These are phyloP conservation scores for Microhierax caerulescens DNA, from an alignment of 2,797 vertebrate genomes.

Conservation along the genomic window DNA sequence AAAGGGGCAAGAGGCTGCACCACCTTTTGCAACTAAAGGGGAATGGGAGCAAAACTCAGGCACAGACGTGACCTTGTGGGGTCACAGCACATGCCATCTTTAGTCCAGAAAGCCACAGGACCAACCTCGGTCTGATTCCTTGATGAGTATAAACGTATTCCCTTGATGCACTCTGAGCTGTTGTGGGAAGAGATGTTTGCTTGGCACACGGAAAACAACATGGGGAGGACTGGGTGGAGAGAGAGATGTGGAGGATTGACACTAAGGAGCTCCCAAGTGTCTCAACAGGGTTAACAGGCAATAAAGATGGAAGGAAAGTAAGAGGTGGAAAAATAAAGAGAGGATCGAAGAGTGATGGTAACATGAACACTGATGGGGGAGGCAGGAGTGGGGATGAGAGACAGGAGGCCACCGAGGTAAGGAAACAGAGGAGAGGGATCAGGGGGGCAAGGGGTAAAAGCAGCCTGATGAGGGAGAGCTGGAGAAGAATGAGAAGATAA, in stretches of 20 bases:
- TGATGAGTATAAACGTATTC: not conserved
- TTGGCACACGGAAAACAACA: not conserved
- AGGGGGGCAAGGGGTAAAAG: not conserved
- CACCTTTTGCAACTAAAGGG: accelerated
- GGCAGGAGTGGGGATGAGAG: not conserved
- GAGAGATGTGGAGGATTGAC: not conserved
- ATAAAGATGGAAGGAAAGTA: not conserved
- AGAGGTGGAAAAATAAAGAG: not conserved
- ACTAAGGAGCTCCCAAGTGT: not conserved
- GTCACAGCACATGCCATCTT: not conserved
- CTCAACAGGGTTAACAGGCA: not conserved
- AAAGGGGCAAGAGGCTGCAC: not conserved
- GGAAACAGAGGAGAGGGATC: not conserved
- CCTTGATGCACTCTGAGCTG: not conserved
- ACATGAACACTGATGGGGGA: not conserved
- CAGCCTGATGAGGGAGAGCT: not conserved
- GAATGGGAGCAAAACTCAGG: not conserved
- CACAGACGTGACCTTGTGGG: not conserved
- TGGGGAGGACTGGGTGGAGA: not conserved
- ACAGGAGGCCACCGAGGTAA: not conserved
- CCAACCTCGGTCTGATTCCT: not conserved
- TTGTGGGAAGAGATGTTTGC: not conserved
- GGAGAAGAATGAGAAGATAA: not conserved
- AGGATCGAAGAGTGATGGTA: not conserved
- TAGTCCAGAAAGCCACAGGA: not conserved